phyloP scores from a whole-genome alignment of 2,797 vertebrate species.

The Cyclura pinguis region DNA sequence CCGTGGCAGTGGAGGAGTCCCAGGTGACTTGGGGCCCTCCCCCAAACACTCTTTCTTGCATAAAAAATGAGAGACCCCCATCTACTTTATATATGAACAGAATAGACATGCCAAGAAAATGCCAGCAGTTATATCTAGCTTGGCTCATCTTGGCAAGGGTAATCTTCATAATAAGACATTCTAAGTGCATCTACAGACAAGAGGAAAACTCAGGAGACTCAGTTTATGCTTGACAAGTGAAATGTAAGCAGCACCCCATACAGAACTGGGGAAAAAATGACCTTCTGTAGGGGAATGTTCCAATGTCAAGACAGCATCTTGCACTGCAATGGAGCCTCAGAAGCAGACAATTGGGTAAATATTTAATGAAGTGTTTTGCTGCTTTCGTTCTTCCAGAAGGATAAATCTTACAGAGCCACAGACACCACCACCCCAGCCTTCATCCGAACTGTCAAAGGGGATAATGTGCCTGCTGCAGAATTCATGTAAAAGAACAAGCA shows the following conservation, averaged over 20 bases:
- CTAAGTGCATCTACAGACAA: not conserved
- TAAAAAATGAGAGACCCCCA: not conserved
- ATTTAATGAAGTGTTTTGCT: conserved; percentile 38
- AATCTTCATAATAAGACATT: not conserved
- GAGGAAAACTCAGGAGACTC: not conserved
- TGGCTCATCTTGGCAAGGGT: not conserved
- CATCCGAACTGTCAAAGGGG: not conserved
- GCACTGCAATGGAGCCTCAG: conserved; percentile 9
- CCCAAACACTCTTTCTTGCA: not conserved
- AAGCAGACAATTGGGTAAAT: conserved; percentile 10
- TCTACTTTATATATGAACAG: not conserved
- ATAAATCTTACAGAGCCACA: conserved; percentile 4
- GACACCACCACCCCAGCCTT: not conserved
- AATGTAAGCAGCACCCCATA: not conserved
- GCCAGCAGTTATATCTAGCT: not conserved
- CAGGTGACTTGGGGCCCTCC: not conserved
- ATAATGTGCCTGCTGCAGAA: not conserved
- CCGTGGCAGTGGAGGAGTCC: not conserved
- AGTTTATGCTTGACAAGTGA: not conserved
- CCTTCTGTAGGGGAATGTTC: not conserved
- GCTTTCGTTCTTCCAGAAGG: not conserved
- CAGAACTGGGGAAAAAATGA: not conserved
- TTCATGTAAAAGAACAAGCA: not conserved
- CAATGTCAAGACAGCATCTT: not conserved
- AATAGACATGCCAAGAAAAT: not conserved